Evolutionary conservation across 2,888 invertebrate species (phyloP).

Genomic region (Epirrhoe tristata): DNA sequence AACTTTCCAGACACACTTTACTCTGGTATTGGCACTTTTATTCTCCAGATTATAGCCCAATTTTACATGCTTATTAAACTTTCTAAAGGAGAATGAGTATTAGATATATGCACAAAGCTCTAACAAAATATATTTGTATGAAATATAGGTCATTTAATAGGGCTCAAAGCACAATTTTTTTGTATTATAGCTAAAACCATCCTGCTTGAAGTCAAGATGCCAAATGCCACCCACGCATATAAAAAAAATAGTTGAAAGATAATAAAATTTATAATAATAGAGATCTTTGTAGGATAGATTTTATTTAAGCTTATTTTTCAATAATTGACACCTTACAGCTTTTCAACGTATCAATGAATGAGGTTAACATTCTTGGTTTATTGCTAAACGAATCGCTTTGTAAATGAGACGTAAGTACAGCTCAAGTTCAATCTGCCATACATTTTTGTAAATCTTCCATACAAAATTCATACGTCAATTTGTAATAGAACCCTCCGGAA

Average conservation of each 20-base stretch:
- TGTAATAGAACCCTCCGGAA: constrained; percentile 19
- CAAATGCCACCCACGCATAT: too few species aligned
- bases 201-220: too few species aligned
- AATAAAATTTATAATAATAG: too few species aligned
- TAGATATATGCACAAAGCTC: neutral
- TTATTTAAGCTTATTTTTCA: too few species aligned
- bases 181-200: too few species aligned
- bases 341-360: too few species aligned
- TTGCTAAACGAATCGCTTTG: neutral
- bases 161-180: too few species aligned
- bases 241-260: too few species aligned
- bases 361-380: neutral
- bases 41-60: constrained; percentile 1
- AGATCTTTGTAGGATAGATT: too few species aligned
- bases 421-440: neutral
- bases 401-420: neutral
- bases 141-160: too few species aligned
- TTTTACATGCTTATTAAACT: neutral
- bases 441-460: constrained; percentile 8
- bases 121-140: too few species aligned
- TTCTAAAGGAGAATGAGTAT: neutral
- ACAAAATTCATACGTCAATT: constrained; percentile 19
- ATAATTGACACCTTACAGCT: too few species aligned
- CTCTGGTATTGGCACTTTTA: constrained; percentile 8
- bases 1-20: constrained; percentile 28